Base-by-base conservation (phyloP, 37 sponge, comb jelly and placozoan genomes). In the Cladorhizidae sp. region DNA sequence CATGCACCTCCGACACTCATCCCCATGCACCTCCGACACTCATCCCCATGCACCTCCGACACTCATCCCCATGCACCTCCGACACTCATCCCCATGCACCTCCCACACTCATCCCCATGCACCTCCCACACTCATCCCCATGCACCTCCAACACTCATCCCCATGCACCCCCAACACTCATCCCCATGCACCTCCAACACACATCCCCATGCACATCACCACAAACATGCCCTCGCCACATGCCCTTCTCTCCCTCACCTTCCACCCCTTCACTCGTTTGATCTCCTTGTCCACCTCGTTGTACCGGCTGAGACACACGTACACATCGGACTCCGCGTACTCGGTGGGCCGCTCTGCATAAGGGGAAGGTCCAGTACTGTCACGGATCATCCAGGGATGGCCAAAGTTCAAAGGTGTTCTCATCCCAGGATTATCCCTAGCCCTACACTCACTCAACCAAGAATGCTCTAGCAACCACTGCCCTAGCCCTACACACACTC, bases 211-310 rank as follows among this genome's bases (percentile, higher is more conserved):
- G 3, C 33, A 3, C n/a, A 11, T 14, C 68, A 67, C 7, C 37
- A 67, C 38, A 25, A 3, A 31, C 38, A 9, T 25, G 64, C 8
- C 25, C n/a, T 9, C n/a, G 22, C n/a, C n/a, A n/a, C n/a, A n/a
- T n/a, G n/a, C n/a, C n/a, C n/a, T n/a, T n/a, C n/a, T n/a, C 12
- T 12, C 50, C 5, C 71, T 57, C 55, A 94, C 95, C 70, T 92
- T 92, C 32, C 92, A 64, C 29, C 54, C 64, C 62, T 85, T 96
- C 45, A 86, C n/a, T 38, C 73, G 70, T 58, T 74, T 83, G 73
- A 97, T 86, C 31, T 86, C 85, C 80, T 92, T 86, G 9, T 97
- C 95, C 9, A 49, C 76, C 32, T 97, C 97, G 69, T 94, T 86
- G 79, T 97, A 97, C 41, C 87, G 84, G 40, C 57, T 64, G 70